These are phyloP conservation scores for Origma solitaria DNA, from an alignment of 2,113 vertebrate species.

Conservation along the genomic window DNA sequence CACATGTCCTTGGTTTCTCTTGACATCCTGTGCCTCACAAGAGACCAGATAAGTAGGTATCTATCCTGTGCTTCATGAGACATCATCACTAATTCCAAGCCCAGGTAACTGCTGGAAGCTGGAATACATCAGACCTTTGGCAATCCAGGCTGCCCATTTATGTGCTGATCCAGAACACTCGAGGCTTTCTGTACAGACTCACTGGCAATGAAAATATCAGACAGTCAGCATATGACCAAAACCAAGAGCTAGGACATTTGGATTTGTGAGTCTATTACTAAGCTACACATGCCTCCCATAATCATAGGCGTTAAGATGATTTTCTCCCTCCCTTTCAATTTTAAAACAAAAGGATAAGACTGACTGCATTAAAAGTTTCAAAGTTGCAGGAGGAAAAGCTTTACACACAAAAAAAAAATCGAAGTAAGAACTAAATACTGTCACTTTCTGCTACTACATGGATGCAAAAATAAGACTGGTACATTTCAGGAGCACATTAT, in stretches of 20 bases:
- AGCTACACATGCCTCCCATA: background rate
- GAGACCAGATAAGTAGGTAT: background rate
- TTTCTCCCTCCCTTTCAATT: background rate
- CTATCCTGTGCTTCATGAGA: background rate
- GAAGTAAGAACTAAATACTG: background rate
- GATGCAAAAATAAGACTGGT: slow-evolving; percentile 17
- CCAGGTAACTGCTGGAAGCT: background rate
- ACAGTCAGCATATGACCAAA: background rate
- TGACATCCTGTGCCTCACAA: background rate
- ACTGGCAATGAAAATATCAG: background rate
- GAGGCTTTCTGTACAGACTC: background rate
- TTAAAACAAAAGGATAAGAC: background rate
- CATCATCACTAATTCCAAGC: background rate
- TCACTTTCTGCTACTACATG: background rate
- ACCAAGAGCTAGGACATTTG: background rate
- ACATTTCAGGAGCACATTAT: slow-evolving; percentile 6
- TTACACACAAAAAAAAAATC: background rate
- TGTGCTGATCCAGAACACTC: background rate
- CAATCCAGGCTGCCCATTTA: background rate
- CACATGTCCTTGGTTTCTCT: background rate
- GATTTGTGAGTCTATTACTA: background rate
- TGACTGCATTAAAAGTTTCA: background rate
- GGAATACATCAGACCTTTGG: background rate
- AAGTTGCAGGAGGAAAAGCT: background rate
- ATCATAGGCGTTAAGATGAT: background rate